Evolutionary conservation across 1,140 invertebrate species (phyloP).

Genomic region (Leguminivora glycinivorella): DNA sequence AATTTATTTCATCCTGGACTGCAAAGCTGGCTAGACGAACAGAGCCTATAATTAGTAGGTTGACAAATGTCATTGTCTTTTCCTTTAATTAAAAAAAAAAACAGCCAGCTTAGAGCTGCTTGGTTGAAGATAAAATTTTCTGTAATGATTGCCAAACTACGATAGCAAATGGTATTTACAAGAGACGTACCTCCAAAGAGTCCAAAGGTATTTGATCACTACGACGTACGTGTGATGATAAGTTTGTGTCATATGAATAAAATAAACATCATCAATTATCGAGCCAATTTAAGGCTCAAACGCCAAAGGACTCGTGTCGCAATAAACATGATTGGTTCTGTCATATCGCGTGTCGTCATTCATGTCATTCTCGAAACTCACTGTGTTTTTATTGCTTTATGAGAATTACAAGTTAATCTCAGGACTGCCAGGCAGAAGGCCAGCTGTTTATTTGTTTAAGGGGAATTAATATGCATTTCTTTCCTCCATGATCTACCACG

Average conservation of each 20-base stretch:
- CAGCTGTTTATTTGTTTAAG: slow-evolving; percentile 56
- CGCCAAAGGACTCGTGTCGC: slow-evolving; percentile 19
- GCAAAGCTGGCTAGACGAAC: too few relatives aligned
- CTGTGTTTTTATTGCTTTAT: slow-evolving; percentile 39
- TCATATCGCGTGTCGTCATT: slow-evolving; percentile 20
- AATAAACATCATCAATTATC: slow-evolving; percentile 17
- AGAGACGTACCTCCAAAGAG: neutral
- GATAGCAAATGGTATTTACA: neutral
- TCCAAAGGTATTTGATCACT: neutral
- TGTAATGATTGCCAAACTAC: neutral
- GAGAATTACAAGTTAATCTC: slow-evolving; percentile 55
- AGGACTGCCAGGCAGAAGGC: slow-evolving; percentile 48
- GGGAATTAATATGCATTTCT: too few relatives aligned
- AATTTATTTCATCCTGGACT: too few relatives aligned
- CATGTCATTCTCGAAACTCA: slow-evolving; percentile 7
- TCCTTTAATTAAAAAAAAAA: too few relatives aligned
- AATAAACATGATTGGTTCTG: slow-evolving; percentile 24
- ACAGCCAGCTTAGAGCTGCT: too few relatives aligned
- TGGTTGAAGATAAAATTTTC: neutral
- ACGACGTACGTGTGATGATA: neutral
- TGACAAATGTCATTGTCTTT: too few relatives aligned
- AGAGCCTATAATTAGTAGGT: too few relatives aligned
- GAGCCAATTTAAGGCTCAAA: slow-evolving; percentile 20
- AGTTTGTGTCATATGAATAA: slow-evolving; percentile 4
- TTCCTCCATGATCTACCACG: too few relatives aligned